phyloP scores from a whole-genome alignment of 2,888 invertebrate genomes.

The Apamea crenata region DNA sequence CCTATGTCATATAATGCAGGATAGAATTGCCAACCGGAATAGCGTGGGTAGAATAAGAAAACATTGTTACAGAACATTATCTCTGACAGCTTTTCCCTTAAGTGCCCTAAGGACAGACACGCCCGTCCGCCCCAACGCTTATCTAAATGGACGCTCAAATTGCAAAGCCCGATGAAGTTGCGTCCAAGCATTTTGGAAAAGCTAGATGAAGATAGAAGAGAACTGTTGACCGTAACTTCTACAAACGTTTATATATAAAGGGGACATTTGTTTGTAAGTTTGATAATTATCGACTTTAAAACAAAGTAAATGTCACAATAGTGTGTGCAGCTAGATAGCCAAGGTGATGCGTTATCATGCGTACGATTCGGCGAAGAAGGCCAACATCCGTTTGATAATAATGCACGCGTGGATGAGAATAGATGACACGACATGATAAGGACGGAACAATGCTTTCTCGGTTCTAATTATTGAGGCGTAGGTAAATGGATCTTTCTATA shows the following conservation, averaged over 20 bases:
- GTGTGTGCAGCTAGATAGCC: conserved; percentile 49
- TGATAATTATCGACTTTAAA: conserved; percentile 17
- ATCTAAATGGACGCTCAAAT: conserved; percentile 46
- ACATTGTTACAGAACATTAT: conserved; percentile 16
- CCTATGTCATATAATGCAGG: conserved; percentile 4
- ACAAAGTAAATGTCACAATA: conserved; percentile 43
- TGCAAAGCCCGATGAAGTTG: neutral
- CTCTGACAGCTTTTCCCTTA: conserved; percentile 11
- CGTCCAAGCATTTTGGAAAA: neutral
- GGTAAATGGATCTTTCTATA: neutral
- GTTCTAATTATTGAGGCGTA: neutral
- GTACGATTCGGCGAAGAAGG: conserved; percentile 34
- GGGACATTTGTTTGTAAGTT: neutral
- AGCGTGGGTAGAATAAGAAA: conserved; percentile 13
- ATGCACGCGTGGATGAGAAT: conserved; percentile 45
- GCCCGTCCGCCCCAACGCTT: conserved; percentile 16
- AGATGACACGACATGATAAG: conserved; percentile 32
- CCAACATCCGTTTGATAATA: conserved; percentile 65
- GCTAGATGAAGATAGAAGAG: neutral
- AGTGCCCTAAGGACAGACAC: conserved; percentile 10
- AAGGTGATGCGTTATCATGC: conserved; percentile 56
- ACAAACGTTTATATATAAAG: neutral
- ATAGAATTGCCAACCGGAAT: conserved; percentile 23
- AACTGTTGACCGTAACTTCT: neutral
- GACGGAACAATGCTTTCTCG: conserved; percentile 20